Evolutionary conservation across 2,888 invertebrate genomes (phyloP).

Genomic region (Rhopalosiphum nymphaeae): DNA sequence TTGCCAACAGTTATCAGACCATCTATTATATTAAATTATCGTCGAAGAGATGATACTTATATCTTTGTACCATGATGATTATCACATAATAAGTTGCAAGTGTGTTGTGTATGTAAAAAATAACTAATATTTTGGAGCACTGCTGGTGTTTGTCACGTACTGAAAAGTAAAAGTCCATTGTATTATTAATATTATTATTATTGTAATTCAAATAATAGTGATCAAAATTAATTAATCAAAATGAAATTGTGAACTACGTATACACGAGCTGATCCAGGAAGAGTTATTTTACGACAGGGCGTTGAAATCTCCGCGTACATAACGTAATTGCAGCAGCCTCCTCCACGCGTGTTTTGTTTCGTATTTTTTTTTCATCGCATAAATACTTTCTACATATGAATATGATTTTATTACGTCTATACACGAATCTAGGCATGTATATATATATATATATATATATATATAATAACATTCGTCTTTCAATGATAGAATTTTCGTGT

Average conservation of each 20-base stretch:
- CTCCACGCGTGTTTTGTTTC: neutral
- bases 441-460: neutral
- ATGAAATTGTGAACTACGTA: conserved; percentile 2
- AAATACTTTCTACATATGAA: conserved; percentile 37
- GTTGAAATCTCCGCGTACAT: conserved; percentile 43
- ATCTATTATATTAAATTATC: neutral
- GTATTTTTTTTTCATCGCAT: neutral
- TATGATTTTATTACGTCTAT: conserved; percentile 16
- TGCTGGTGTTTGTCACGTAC: neutral
- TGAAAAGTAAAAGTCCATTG: conserved; percentile 58
- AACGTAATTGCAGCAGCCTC: conserved; percentile 2
- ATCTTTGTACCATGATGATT: neutral
- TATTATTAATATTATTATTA: conserved; percentile 1
- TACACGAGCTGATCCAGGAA: neutral
- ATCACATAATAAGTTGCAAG: conserved; percentile 7
- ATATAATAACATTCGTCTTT: conserved; percentile 8
- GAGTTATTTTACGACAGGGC: neutral
- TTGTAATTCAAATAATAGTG: neutral
- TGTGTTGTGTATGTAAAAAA: neutral
- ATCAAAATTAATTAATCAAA: conserved; percentile 41
- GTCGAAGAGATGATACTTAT: neutral
- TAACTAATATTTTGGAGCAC: neutral
- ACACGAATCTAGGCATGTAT: neutral
- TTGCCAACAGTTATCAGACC: neutral
- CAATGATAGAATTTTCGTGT: conserved; percentile 25